phyloP scores from a whole-genome alignment of 2,888 invertebrate genomes.

The Leucophora obtusa region DNA sequence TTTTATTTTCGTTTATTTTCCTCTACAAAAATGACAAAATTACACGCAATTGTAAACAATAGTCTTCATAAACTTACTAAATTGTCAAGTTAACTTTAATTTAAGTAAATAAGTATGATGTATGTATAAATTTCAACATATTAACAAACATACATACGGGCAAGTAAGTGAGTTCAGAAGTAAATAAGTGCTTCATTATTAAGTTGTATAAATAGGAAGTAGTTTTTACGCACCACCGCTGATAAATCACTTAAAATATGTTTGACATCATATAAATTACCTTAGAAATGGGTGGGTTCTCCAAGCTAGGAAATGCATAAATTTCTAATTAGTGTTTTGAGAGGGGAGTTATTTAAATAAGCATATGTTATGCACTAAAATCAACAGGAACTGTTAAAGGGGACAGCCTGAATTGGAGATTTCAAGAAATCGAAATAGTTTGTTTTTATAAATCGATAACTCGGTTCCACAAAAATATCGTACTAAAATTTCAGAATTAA shows the following conservation, averaged over 20 bases:
- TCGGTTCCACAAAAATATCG: too few relatives aligned
- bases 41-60: slow-evolving; percentile 40
- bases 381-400: slow-evolving; percentile 7
- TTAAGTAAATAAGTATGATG: neutral
- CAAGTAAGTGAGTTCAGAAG: too few relatives aligned
- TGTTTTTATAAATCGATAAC: too few relatives aligned
- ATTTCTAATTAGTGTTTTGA: neutral
- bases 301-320: neutral
- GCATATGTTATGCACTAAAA: neutral
- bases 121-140: neutral
- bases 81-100: slow-evolving; percentile 25
- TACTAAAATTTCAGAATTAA: too few relatives aligned
- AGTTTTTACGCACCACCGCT: neutral
- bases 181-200: too few relatives aligned
- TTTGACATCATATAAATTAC: neutral
- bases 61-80: slow-evolving; percentile 8
- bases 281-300: slow-evolving; percentile 4
- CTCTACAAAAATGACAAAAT: slow-evolving; percentile 18
- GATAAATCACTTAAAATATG: slow-evolving; percentile 1
- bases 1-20: neutral
- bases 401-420: too few relatives aligned
- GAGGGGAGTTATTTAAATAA: neutral
- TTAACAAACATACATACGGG: too few relatives aligned
- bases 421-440: too few relatives aligned
- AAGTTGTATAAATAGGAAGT: neutral